Percentiles rank a stretch among this genome's conserved stretches.
phyloP scores from a whole-genome alignment of 2,888 invertebrate genomes.

The Orchesellides sinensis region DNA sequence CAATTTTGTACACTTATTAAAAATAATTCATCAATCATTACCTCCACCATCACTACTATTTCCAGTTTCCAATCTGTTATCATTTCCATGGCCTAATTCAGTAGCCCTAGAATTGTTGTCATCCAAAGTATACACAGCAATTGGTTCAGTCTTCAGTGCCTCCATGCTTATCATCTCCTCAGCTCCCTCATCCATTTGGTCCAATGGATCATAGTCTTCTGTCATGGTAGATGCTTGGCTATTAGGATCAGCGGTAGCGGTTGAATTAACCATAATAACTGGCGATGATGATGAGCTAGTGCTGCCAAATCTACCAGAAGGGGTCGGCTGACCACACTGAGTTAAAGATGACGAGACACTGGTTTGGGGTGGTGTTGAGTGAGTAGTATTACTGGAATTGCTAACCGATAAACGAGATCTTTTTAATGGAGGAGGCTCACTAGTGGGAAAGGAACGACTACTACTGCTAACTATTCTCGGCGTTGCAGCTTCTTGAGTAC shows the following conservation, averaged over 20 bases:
- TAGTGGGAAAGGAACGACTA: too few species aligned
- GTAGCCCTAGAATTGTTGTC: conserved; percentile 1
- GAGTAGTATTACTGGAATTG: neutral
- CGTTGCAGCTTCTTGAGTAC: too few species aligned
- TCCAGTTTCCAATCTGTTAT: neutral
- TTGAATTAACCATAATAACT: neutral
- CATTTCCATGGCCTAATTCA: neutral
- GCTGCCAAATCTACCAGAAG: neutral
- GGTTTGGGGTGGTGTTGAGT: neutral
- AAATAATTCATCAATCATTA: neutral
- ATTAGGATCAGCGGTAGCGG: neutral
- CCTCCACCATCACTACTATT: neutral
- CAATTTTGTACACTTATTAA: too few species aligned
- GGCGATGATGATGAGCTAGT: neutral
- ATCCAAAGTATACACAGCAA: conserved; percentile 13
- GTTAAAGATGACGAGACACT: too few species aligned
- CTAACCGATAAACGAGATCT: conserved; percentile 29
- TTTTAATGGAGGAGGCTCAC: conserved; percentile 7
- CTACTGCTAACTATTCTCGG: too few species aligned
- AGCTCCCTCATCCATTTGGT: conserved; percentile 26
- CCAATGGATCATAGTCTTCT: neutral
- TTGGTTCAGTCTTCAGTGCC: conserved; percentile 37
- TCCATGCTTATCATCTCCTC: conserved; percentile 61
- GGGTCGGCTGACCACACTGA: neutral
- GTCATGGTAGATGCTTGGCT: neutral